Conservation (phyloP, 2,888 invertebrate species). For the Caprella mutica region DNA sequence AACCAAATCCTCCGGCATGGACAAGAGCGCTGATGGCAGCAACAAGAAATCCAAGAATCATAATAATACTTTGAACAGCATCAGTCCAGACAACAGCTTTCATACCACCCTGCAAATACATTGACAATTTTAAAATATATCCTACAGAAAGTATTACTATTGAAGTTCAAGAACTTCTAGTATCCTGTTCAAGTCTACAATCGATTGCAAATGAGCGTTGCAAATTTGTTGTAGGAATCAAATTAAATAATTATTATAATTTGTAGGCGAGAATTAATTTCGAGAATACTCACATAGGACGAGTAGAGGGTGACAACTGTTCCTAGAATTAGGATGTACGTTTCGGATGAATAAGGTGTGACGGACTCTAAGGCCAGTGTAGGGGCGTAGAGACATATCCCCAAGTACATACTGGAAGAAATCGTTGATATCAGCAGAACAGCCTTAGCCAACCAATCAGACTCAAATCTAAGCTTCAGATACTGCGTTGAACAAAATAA, state of each 20-base stretch:
- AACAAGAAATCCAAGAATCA: background rate
- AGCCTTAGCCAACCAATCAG: conserved; percentile 36
- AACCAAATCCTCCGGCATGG: background rate
- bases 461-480: conserved; percentile 37
- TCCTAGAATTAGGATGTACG: conserved; percentile 31
- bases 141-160: too few species aligned
- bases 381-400: conserved; percentile 37
- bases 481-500: too few species aligned
- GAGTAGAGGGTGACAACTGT: conserved; percentile 34
- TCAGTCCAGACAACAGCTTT: conserved; percentile 7
- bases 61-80: background rate
- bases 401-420: conserved; percentile 35
- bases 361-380: conserved; percentile 35
- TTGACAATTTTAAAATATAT: too few species aligned
- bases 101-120: conserved; percentile 8
- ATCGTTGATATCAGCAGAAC: conserved; percentile 35
- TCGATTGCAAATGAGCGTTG: too few species aligned
- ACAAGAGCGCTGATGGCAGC: background rate
- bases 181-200: too few species aligned
- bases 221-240: too few species aligned
- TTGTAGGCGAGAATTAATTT: too few species aligned
- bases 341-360: conserved; percentile 28
- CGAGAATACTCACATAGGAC: conserved; percentile 32
- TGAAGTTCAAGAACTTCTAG: too few species aligned
- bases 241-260: too few species aligned